These are phyloP conservation scores for Yponomeuta plumbellus DNA, from an alignment of 2,888 invertebrate species.

Conservation along the genomic window DNA sequence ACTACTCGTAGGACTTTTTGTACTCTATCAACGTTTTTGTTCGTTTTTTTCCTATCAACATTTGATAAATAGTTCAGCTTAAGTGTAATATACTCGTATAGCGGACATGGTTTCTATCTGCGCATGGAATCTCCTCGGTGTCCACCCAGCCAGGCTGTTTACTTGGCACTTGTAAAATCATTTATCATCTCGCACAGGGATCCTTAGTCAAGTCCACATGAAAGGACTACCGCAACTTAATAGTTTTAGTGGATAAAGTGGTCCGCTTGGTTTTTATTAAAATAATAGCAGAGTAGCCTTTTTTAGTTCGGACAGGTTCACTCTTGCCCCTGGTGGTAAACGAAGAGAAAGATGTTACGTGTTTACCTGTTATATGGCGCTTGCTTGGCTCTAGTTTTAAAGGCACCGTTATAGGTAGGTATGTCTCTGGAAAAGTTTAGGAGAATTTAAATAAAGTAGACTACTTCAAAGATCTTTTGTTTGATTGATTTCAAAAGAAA, in stretches of 20 bases:
- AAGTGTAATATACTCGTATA: conserved; percentile 9
- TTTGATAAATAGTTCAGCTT: conserved; percentile 9
- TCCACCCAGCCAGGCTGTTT: neutral
- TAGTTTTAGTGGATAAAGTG: neutral
- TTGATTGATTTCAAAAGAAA: neutral
- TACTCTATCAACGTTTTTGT: neutral
- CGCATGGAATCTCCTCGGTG: neutral
- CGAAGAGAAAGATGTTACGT: too few relatives aligned
- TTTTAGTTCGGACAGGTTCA: too few relatives aligned
- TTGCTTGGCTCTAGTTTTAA: too few relatives aligned
- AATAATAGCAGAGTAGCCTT: neutral
- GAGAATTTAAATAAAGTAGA: neutral
- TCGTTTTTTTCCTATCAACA: neutral
- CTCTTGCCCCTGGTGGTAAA: too few relatives aligned
- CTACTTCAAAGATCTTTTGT: neutral
- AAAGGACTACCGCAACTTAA: conserved; percentile 2
- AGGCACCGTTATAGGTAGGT: too few relatives aligned
- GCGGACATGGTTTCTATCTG: conserved; percentile 2
- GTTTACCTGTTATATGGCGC: too few relatives aligned
- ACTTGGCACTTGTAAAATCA: conserved; percentile 11
- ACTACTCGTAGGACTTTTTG: neutral
- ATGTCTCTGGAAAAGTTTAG: too few relatives aligned
- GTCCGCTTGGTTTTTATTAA: neutral
- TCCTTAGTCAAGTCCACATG: conserved; percentile 1
- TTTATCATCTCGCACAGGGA: conserved; percentile 4